Conservation (phyloP, 1,140 invertebrate species). For the Lepidotrigona ventralis region DNA sequence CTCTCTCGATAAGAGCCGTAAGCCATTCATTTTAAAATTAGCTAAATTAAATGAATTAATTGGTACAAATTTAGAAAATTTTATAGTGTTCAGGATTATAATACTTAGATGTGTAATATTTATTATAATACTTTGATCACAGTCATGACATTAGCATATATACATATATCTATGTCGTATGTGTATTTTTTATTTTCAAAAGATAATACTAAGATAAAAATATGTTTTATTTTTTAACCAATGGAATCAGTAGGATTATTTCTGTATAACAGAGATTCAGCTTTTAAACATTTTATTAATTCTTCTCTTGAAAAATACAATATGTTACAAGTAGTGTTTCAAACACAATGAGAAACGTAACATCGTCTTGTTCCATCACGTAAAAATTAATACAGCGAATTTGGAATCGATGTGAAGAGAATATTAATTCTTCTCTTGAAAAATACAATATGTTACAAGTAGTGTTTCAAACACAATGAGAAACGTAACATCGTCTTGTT, state of each 20-base stretch:
- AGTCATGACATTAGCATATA: neutral
- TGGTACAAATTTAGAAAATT: neutral
- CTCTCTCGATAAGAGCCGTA: too few relatives aligned
- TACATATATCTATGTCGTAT: neutral
- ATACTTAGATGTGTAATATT: neutral
- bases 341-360: neutral
- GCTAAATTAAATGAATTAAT: neutral
- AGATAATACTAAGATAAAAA: neutral
- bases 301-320: neutral
- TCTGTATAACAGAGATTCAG: neutral
- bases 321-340: neutral
- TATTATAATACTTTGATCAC: neutral
- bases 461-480: neutral
- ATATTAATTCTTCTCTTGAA: neutral
- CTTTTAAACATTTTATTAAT: neutral
- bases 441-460: neutral
- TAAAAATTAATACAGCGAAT: too few relatives aligned
- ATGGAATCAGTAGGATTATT: neutral
- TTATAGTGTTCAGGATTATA: neutral
- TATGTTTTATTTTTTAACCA: neutral
- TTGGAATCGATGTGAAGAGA: too few relatives aligned
- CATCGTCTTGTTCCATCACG: neutral
- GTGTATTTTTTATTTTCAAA: neutral
- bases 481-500: neutral
- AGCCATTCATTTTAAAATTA: neutral